Conservation (phyloP, 2,797 vertebrate genomes). For the Saxicola maurus region DNA sequence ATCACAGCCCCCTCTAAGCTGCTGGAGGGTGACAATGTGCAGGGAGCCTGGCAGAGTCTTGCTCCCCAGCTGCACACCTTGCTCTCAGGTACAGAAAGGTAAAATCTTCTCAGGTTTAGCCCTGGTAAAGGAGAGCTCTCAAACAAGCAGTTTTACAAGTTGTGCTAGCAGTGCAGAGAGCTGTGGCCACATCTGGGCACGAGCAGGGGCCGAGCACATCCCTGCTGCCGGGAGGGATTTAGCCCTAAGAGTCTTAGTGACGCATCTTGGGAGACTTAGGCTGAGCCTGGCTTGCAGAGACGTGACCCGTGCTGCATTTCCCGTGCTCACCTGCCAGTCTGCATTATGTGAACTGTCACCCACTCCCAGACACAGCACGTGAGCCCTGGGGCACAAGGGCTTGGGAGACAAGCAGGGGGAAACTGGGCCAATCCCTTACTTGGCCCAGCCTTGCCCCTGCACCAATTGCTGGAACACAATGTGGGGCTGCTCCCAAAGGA, state of each 20-base stretch:
- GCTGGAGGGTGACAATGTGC: not conserved
- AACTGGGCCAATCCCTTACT: not conserved
- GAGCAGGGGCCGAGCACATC: accelerated
- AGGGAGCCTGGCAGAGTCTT: not conserved
- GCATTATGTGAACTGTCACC: slow-evolving; percentile 24
- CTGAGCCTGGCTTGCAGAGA: slow-evolving; percentile 39
- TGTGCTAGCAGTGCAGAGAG: not conserved
- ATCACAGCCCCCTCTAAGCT: accelerated
- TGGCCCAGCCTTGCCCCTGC: not conserved
- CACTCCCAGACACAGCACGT: not conserved
- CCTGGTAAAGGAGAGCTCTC: not conserved
- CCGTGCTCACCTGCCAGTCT: slow-evolving; percentile 17
- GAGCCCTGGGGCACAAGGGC: not conserved
- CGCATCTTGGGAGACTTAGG: slow-evolving; percentile 44
- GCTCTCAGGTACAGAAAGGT: not conserved
- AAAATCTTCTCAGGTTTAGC: not conserved
- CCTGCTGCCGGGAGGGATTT: not conserved
- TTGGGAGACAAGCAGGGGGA: not conserved
- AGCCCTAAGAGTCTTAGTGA: slow-evolving; percentile 57
- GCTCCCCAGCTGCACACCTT: not conserved
- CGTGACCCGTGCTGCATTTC: slow-evolving; percentile 10
- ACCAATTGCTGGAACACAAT: not conserved
- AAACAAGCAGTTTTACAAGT: not conserved
- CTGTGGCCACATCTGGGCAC: not conserved
- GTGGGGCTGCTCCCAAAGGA: not conserved